These are phyloP conservation scores for Dascillus cervinus DNA, from an alignment of 2,888 invertebrate species.

Conservation along the genomic window DNA sequence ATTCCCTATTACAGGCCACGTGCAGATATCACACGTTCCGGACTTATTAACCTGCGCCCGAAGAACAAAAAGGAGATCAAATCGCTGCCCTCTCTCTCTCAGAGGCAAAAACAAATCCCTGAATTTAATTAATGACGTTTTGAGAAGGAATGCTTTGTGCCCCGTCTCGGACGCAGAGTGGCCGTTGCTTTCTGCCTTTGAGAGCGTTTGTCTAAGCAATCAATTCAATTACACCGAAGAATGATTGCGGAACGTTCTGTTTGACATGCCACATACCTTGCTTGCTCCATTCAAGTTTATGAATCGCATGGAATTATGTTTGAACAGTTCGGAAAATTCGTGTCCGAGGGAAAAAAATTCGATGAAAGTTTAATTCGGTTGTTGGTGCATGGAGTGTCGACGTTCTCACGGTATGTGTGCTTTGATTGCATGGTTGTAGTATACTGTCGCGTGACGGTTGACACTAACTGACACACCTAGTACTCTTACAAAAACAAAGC, in stretches of 20 bases:
- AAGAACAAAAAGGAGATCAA: conserved; percentile 39
- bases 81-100: too few relatives aligned
- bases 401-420: too few relatives aligned
- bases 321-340: too few relatives aligned
- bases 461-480: too few relatives aligned
- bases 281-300: conserved; percentile 7
- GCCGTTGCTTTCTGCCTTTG: conserved; percentile 30
- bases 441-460: too few relatives aligned
- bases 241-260: conserved; percentile 34
- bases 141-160: conserved; percentile 42
- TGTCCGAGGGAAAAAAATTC: too few relatives aligned
- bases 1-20: too few relatives aligned
- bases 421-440: too few relatives aligned
- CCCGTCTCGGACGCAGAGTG: conserved; percentile 20
- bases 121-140: conserved; percentile 45
- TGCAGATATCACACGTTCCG: conserved; percentile 32
- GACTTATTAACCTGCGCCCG: conserved; percentile 34
- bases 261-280: conserved; percentile 35
- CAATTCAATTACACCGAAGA: conserved; percentile 41
- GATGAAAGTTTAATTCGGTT: too few relatives aligned
- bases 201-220: conserved; percentile 43
- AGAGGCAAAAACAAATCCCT: conserved; percentile 41
- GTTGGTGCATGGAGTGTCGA: too few relatives aligned
- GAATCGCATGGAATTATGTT: conserved; percentile 5
- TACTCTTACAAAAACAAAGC: too few relatives aligned